A percentile compares a stretch with the other conserved stretches of the same genome.
These are phyloP conservation scores for Poecilus cupreus DNA, from an alignment of 2,888 invertebrate genomes.

Conservation along the genomic window DNA sequence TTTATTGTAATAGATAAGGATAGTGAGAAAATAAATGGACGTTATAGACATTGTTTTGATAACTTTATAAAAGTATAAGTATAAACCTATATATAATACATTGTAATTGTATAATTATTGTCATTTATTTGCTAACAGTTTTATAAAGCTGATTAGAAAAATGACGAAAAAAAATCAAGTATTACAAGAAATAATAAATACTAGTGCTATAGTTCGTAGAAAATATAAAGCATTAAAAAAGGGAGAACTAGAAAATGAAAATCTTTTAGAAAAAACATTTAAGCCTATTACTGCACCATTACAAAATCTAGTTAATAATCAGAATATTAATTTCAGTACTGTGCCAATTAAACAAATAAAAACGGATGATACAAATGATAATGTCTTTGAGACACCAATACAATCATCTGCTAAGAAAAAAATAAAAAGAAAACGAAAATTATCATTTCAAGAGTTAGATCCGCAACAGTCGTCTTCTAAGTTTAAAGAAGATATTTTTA, in stretches of 20 bases:
- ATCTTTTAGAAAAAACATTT: background rate
- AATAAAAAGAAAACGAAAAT: too few relatives aligned
- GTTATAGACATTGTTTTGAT: background rate
- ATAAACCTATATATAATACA: too few relatives aligned
- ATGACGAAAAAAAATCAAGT: background rate
- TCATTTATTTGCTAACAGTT: too few relatives aligned
- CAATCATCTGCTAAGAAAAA: too few relatives aligned
- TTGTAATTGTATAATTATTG: too few relatives aligned
- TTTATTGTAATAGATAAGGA: slow-evolving; percentile 22
- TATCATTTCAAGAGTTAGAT: too few relatives aligned
- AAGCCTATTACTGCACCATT: slow-evolving; percentile 12
- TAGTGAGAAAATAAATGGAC: slow-evolving; percentile 21
- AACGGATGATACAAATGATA: too few relatives aligned
- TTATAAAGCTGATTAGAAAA: too few relatives aligned
- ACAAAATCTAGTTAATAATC: background rate
- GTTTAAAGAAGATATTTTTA: too few relatives aligned
- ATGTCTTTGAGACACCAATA: too few relatives aligned
- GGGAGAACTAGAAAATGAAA: background rate
- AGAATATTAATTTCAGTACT: background rate
- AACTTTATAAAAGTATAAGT: too few relatives aligned
- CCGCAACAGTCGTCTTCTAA: too few relatives aligned
- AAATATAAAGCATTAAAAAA: background rate
- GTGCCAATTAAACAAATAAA: background rate
- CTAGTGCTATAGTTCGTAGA: background rate
- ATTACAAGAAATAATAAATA: background rate